Evolutionary conservation across 2,113 vertebrate species (phyloP).

Genomic region (Coregonus clupeaformis): DNA sequence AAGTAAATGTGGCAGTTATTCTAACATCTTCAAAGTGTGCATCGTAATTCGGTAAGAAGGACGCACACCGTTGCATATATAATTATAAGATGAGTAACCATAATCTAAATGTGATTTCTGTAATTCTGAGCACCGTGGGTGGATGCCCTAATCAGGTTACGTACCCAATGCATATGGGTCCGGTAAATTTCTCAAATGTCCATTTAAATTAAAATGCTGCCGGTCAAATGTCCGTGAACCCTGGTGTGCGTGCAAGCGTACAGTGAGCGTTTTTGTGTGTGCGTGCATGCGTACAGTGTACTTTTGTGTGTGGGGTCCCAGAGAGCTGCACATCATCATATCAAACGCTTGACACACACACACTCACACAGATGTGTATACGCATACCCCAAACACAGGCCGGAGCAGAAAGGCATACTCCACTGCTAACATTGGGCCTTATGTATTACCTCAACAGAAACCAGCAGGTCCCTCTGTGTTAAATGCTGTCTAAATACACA

Average conservation of each 20-base stretch:
- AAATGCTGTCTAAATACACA: conserved; percentile 25
- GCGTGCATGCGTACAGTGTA: neutral
- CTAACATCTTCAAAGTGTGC: no score
- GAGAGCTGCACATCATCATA: conserved; percentile 50
- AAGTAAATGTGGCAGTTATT: no score
- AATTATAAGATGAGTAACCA: no score
- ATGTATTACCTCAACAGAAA: conserved; percentile 33
- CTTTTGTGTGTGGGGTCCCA: conserved; percentile 50
- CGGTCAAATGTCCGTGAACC: neutral
- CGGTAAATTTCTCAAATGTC: no score
- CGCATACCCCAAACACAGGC: conserved; percentile 27
- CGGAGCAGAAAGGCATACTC: conserved; percentile 29
- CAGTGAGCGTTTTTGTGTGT: neutral
- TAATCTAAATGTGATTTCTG: no score
- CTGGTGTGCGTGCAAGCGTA: no score
- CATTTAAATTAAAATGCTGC: no score
- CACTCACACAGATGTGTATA: conserved; percentile 32
- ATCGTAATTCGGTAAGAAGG: no score
- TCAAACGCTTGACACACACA: conserved; percentile 5
- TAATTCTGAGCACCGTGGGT: no score
- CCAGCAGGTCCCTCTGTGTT: conserved; percentile 17
- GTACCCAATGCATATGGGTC: no score
- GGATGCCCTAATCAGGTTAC: no score
- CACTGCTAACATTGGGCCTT: conserved; percentile 27
- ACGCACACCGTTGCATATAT: no score